Evolutionary conservation across 1,140 invertebrate species (phyloP).

Genomic region (Panagrolaimus sp.): DNA sequence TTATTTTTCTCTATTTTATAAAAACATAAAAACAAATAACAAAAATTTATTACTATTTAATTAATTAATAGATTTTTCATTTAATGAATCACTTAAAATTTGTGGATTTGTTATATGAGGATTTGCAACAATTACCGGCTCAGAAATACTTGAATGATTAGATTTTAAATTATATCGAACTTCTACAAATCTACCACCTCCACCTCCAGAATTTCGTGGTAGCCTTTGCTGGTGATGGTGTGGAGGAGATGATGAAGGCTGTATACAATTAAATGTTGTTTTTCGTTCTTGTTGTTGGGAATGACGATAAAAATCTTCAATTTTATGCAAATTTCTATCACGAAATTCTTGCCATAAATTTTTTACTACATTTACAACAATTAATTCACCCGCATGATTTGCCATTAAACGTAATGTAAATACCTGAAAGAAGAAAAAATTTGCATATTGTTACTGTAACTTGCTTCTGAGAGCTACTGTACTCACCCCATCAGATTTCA

Average conservation of each 20-base stretch:
- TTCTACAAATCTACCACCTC: neutral
- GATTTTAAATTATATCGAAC: neutral
- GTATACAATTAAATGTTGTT: neutral
- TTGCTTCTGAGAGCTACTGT: too few species aligned
- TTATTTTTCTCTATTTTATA: too few species aligned
- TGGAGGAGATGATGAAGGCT: neutral
- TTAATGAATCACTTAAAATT: neutral
- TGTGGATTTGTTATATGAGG: neutral
- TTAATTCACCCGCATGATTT: constrained; percentile 61
- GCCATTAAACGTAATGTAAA: constrained; percentile 62
- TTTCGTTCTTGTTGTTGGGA: neutral
- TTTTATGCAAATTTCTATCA: constrained; percentile 49
- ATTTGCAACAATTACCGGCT: constrained; percentile 4
- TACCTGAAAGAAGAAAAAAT: constrained; percentile 35
- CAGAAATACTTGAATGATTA: neutral
- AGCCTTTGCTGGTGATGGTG: neutral
- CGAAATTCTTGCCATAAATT: constrained; percentile 59
- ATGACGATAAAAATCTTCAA: constrained; percentile 34
- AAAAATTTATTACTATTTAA: neutral
- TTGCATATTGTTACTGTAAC: too few species aligned
- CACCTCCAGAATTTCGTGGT: neutral
- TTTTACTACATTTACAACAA: constrained; percentile 61
- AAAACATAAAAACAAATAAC: too few species aligned
- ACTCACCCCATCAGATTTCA: constrained; percentile 61
- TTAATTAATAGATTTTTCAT: neutral